Percentiles rank a stretch among this genome's conserved stretches.
phyloP scores from a whole-genome alignment of 1,140 invertebrate species.

The Drosophila funebris region DNA sequence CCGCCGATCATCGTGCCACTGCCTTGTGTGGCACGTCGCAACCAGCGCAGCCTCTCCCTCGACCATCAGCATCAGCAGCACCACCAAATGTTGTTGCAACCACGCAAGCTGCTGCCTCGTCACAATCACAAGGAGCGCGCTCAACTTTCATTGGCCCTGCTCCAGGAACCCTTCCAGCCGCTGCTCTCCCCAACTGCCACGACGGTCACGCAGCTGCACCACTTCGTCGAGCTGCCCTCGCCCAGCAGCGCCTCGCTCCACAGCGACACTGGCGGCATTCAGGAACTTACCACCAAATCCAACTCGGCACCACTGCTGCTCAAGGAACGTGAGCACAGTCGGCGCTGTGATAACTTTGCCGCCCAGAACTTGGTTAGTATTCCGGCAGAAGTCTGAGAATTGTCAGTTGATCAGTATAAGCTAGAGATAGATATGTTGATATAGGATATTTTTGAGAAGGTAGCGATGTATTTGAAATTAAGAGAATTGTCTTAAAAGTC shows the following conservation, averaged over 20 bases:
- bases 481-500: too few relatives aligned
- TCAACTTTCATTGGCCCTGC: conserved; percentile 67
- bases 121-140: conserved; percentile 61
- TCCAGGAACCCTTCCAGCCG: conserved; percentile 77
- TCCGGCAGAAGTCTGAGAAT: background rate
- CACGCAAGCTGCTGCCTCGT: conserved; percentile 58
- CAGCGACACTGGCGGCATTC: conserved; percentile 76
- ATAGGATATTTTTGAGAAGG: too few relatives aligned
- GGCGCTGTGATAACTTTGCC: conserved; percentile 72
- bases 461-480: too few relatives aligned
- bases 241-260: conserved; percentile 82
- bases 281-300: conserved; percentile 81
- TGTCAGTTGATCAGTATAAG: background rate
- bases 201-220: conserved; percentile 50
- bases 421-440: too few relatives aligned
- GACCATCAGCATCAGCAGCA: conserved; percentile 64
- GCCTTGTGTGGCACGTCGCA: conserved; percentile 49
- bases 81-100: conserved; percentile 37
- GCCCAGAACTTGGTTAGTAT: conserved; percentile 78
- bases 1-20: conserved; percentile 59
- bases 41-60: conserved; percentile 72
- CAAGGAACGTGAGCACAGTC: conserved; percentile 72
- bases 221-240: conserved; percentile 78
- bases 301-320: conserved; percentile 81
- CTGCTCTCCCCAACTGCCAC: conserved; percentile 64